A percentile compares a stretch with the other conserved stretches of the same genome.
phyloP scores from a whole-genome alignment of 1,140 invertebrate genomes.

The Drosophila gunungcola region DNA sequence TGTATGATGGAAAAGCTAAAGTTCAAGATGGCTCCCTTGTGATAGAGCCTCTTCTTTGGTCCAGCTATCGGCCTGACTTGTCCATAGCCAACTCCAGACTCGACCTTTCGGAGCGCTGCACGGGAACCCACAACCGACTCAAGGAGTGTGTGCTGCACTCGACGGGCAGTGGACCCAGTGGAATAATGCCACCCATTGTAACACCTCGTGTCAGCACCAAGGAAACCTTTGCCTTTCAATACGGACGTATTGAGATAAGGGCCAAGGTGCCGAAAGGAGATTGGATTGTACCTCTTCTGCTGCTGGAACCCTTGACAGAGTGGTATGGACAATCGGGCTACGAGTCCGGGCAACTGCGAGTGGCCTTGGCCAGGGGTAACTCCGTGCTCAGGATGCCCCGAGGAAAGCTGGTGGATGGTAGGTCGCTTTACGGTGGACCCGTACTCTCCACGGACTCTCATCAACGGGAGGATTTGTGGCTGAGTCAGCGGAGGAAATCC shows the following conservation, averaged over 20 bases:
- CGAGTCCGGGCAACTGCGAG: slow-evolving; percentile 80
- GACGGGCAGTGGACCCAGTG: slow-evolving; percentile 50
- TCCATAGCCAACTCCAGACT: slow-evolving; percentile 43
- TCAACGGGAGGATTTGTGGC: slow-evolving; percentile 60
- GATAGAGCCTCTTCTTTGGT: slow-evolving; percentile 60
- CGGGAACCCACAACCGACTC: slow-evolving; percentile 54
- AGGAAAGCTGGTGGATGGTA: slow-evolving; percentile 63
- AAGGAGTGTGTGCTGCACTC: slow-evolving; percentile 54
- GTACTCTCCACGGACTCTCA: slow-evolving; percentile 70
- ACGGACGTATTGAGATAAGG: slow-evolving; percentile 63
- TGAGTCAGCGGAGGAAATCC: slow-evolving; percentile 35
- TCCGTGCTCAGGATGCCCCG: slow-evolving; percentile 73
- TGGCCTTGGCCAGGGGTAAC: slow-evolving; percentile 86
- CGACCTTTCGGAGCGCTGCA: slow-evolving; percentile 64
- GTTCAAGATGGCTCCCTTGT: slow-evolving; percentile 40
- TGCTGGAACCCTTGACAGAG: slow-evolving; percentile 60
- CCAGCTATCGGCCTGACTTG: slow-evolving; percentile 62
- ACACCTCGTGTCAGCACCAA: slow-evolving; percentile 57
- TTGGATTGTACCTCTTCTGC: slow-evolving; percentile 75
- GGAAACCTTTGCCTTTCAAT: slow-evolving; percentile 67
- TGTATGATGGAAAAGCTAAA: slow-evolving; percentile 61
- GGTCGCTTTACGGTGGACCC: slow-evolving; percentile 79
- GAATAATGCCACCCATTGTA: slow-evolving; percentile 66
- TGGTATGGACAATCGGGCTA: slow-evolving; percentile 68
- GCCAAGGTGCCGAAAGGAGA: slow-evolving; percentile 62